These are phyloP conservation scores for Melanostigma gelatinosum DNA, from an alignment of 2,113 vertebrate species.

Conservation along the genomic window DNA sequence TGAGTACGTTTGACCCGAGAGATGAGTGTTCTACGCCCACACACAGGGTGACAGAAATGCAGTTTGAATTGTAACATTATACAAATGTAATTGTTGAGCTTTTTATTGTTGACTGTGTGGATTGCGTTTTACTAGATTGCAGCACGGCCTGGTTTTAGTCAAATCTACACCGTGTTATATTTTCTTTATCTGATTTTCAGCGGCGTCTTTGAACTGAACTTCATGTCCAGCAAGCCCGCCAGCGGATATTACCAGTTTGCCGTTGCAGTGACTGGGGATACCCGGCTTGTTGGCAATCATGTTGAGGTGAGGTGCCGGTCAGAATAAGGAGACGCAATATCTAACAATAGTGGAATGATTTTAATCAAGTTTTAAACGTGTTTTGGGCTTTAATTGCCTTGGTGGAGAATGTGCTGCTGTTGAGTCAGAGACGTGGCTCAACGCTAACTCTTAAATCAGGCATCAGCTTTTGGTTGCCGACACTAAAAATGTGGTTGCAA, in stretches of 20 bases:
- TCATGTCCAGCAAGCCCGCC: slow-evolving; percentile 91
- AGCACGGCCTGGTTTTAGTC: background rate
- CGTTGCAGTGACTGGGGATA: slow-evolving; percentile 90
- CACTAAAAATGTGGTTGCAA: background rate
- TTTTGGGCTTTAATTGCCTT: background rate
- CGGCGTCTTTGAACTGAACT: slow-evolving; percentile 93
- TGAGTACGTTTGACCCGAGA: slow-evolving; percentile 83
- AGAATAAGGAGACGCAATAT: background rate
- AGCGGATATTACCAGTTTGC: slow-evolving; percentile 98
- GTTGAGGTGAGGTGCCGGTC: slow-evolving; percentile 85
- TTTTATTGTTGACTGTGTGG: background rate
- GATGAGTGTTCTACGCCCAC: background rate
- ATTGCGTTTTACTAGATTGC: background rate
- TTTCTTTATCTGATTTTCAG: slow-evolving; percentile 75
- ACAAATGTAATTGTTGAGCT: background rate
- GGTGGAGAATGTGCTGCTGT: background rate
- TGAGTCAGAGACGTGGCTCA: background rate
- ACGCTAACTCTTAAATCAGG: background rate
- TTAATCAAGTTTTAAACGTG: background rate
- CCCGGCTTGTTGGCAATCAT: slow-evolving; percentile 89
- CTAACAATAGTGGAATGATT: background rate
- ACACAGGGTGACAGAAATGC: background rate
- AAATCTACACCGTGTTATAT: background rate
- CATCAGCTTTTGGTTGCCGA: background rate
- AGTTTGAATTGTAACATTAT: background rate